These are phyloP conservation scores for Yoshiicerus persimilis DNA, from an alignment of 1,140 invertebrate species.

Conservation along the genomic window DNA sequence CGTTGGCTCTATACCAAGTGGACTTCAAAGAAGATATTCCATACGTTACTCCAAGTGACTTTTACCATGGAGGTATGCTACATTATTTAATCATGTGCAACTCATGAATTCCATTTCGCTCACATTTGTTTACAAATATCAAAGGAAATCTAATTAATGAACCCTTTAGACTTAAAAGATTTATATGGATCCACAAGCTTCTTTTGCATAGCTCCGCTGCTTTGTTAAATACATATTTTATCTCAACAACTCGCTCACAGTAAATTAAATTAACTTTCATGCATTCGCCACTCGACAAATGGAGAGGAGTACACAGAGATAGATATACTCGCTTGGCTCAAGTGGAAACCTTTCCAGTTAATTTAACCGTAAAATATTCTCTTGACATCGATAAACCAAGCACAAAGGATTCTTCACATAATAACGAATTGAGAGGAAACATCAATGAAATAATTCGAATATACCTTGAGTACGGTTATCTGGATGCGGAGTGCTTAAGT, in stretches of 20 bases:
- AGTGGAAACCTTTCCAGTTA: background rate
- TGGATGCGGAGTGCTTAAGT: constrained; percentile 60
- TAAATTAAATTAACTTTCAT: background rate
- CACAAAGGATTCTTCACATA: too few relatives aligned
- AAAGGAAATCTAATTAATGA: background rate
- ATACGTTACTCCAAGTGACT: background rate
- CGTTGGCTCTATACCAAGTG: background rate
- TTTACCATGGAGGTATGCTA: background rate
- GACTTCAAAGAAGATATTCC: background rate
- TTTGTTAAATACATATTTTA: background rate
- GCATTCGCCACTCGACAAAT: background rate
- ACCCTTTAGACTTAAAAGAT: background rate
- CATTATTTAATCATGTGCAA: background rate
- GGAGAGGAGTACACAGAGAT: too few relatives aligned
- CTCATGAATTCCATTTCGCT: background rate
- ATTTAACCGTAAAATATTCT: background rate
- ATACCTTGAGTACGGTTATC: constrained; percentile 62
- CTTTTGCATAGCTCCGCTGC: background rate
- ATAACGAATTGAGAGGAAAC: too few relatives aligned
- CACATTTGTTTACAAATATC: background rate
- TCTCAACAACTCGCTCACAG: background rate
- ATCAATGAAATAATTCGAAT: background rate
- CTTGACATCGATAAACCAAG: too few relatives aligned
- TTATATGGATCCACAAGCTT: background rate
- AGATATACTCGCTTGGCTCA: background rate